Evolutionary conservation across 2,797 vertebrate genomes (phyloP), one percentile per base, ranked within the genome.

Genomic region (Periparus ater): DNA sequence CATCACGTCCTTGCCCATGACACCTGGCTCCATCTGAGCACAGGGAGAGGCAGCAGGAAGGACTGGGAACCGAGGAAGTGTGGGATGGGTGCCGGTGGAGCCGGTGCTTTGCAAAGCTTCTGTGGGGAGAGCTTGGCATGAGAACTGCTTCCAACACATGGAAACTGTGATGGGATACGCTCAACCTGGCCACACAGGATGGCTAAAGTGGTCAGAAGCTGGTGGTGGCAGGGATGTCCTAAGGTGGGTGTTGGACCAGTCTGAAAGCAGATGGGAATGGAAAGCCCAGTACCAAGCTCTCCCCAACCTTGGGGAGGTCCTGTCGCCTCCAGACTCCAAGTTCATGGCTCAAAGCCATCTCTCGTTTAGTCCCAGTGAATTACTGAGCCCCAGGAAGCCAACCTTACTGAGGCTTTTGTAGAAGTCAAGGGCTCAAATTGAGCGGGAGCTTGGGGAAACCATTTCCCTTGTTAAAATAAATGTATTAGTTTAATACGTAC

Each of bases 401-500:
- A 48, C 91, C 95, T 96, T 85, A 65, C 88, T 66, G 75, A 91
- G 75, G 60, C 67, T 96, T 96, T 96, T 95, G 91, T 92, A 82
- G 55, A 86, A 93, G 94, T 90, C 80, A 70, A 80, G 85, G 91
- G 92, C 96, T 95, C 94, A 96, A 87, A 96, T 93, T 94, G 96
- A 96, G 93, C 91, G 47, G 94, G 95, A 96, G 94, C 92, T 95
- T 63, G 85, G 95, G 96, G 95, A 96, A 97, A 95, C 75, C 38
- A 2, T 95, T 96, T 94, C 94, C 96, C 96, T 97, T 97, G 96
- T 97, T 97, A 97, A 97, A 97, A 94, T 95, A 96, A 97, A 96
- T 96, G 95, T 92, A 97, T 95, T 96, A 94, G 95, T 96, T 97
- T 97, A 97, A 97, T 96, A 96, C 2, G 95, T 96, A 93, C 96